These are phyloP conservation scores for Flexamia atlantica DNA, from an alignment of 2,888 invertebrate species.

Conservation along the genomic window DNA sequence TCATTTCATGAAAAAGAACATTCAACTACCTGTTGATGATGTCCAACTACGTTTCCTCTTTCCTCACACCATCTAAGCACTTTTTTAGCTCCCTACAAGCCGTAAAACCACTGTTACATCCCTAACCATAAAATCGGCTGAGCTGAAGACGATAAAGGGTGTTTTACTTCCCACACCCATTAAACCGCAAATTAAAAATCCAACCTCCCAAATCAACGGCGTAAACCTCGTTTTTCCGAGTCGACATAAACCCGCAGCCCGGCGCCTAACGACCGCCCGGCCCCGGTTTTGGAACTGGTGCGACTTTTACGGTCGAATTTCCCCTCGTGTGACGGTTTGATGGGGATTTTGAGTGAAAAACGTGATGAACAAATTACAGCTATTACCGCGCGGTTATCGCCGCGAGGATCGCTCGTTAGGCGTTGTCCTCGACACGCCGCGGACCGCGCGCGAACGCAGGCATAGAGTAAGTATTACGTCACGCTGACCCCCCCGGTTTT, in stretches of 20 bases:
- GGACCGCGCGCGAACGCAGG: background rate
- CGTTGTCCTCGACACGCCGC: slow-evolving; percentile 34
- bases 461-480: too few relatives aligned
- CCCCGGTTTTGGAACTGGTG: slow-evolving; percentile 53
- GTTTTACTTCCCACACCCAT: too few relatives aligned
- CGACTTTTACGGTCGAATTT: slow-evolving; percentile 51
- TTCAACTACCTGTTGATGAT: too few relatives aligned
- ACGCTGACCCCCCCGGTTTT: too few relatives aligned
- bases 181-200: background rate
- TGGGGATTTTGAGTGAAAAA: slow-evolving; percentile 59
- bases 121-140: too few relatives aligned
- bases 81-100: too few relatives aligned
- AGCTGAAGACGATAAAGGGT: too few relatives aligned
- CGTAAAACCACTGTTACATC: too few relatives aligned
- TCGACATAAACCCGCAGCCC: slow-evolving; percentile 19
- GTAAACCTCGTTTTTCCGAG: background rate
- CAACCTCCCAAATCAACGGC: background rate
- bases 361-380: slow-evolving; percentile 58
- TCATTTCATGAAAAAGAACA: too few relatives aligned
- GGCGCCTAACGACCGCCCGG: background rate
- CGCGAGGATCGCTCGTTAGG: slow-evolving; percentile 23
- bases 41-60: too few relatives aligned
- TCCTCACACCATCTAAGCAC: too few relatives aligned
- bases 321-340: slow-evolving; percentile 54
- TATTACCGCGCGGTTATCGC: slow-evolving; percentile 43